Evolutionary conservation across 2,888 invertebrate species (phyloP).

Genomic region (Aphidoletes aphidimyza): DNA sequence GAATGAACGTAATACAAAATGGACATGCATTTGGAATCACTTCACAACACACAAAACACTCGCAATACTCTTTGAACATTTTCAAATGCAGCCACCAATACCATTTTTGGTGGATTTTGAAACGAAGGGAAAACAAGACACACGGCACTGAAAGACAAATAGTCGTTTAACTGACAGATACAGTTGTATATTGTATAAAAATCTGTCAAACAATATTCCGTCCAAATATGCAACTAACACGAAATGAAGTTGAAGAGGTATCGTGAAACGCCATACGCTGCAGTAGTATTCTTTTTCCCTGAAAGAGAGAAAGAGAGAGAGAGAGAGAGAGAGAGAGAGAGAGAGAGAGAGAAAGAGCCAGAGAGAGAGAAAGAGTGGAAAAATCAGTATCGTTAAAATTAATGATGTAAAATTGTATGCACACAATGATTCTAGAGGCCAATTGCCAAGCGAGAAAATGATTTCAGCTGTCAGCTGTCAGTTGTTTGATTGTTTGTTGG

Average conservation of each 20-base stretch:
- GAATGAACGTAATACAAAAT: no score
- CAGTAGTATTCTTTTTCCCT: not conserved
- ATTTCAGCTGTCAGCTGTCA: conserved; percentile 26
- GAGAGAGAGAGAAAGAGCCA: not conserved
- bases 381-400: conserved; percentile 5
- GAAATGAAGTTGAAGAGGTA: not conserved
- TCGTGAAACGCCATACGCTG: not conserved
- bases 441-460: conserved; percentile 6
- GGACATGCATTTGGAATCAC: no score
- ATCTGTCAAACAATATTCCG: conserved; percentile 25
- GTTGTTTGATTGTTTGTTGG: not conserved
- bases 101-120: no score
- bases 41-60: no score
- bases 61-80: no score
- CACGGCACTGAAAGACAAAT: not conserved
- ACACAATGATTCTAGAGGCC: conserved; percentile 4
- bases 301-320: not conserved
- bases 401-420: conserved; percentile 16
- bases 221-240: not conserved
- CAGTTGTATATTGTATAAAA: conserved; percentile 19
- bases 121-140: not conserved
- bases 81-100: no score
- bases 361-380: no score
- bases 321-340: not conserved
- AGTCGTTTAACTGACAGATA: conserved; percentile 24